Conservation (phyloP, 1,140 invertebrate species). For the Lysiphlebus fabarum region DNA sequence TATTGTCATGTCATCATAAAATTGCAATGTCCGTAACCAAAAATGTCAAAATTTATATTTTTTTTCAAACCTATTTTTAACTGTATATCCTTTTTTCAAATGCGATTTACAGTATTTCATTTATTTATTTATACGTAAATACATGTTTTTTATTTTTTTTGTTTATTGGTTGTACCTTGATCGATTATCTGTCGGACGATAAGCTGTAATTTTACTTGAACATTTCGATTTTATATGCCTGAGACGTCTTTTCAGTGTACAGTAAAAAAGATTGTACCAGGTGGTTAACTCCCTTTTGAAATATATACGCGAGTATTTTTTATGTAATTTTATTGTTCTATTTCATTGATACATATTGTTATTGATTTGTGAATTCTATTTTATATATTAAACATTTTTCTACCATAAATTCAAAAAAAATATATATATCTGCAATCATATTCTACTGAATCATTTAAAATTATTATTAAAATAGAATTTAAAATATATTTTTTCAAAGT, state of each 20-base stretch:
- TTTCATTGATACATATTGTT: constrained; percentile 18
- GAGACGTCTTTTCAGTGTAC: constrained; percentile 17
- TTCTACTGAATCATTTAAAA: background rate
- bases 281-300: constrained; percentile 1
- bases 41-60: background rate
- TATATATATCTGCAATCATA: background rate
- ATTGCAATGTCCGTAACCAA: constrained; percentile 18
- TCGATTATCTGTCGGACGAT: constrained; percentile 16
- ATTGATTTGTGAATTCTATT: constrained; percentile 1
- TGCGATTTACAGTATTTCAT: too few relatives aligned
- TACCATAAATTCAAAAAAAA: background rate
- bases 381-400: background rate
- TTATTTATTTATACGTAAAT: background rate
- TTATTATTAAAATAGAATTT: background rate
- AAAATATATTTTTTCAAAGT: constrained; percentile 5
- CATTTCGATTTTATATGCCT: constrained; percentile 13
- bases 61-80: background rate
- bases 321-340: constrained; percentile 14
- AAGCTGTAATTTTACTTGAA: constrained; percentile 7
- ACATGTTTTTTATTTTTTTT: constrained; percentile 1
- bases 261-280: constrained; percentile 10
- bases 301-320: constrained; percentile 3
- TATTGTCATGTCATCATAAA: constrained; percentile 31
- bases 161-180: background rate
- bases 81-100: background rate